These are phyloP conservation scores for Oceanodroma leucorhoa DNA, from an alignment of 2,797 vertebrate species.

Conservation along the genomic window DNA sequence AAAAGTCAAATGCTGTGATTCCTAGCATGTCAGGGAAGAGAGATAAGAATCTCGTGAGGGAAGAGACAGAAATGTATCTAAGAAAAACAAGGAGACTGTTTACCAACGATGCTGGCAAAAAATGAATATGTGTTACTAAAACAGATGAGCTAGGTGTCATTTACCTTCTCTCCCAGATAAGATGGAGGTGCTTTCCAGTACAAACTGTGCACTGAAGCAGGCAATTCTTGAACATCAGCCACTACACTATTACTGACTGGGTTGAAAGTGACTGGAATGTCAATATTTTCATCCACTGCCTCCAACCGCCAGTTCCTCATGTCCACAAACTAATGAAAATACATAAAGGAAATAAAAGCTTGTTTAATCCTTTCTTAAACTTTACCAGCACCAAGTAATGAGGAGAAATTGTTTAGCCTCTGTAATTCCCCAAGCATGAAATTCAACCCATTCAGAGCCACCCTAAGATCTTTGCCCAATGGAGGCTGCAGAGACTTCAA, in stretches of 20 bases:
- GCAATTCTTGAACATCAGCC: conserved; percentile 91
- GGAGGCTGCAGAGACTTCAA: neutral
- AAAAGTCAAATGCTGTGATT: neutral
- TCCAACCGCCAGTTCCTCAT: conserved; percentile 89
- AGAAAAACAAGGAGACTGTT: neutral
- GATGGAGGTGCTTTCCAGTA: conserved; percentile 89
- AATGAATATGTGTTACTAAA: neutral
- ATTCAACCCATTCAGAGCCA: neutral
- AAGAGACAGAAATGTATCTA: neutral
- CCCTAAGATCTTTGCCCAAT: neutral
- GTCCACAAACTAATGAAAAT: conserved; percentile 82
- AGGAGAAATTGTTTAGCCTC: neutral
- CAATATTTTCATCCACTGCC: conserved; percentile 66
- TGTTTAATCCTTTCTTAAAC: neutral
- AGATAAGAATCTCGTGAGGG: neutral
- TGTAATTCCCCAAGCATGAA: neutral
- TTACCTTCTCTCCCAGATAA: conserved; percentile 91
- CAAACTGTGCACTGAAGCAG: conserved; percentile 74
- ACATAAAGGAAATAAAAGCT: neutral
- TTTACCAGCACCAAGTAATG: neutral
- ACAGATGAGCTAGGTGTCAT: neutral
- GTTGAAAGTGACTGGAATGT: conserved; percentile 85
- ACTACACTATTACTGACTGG: conserved; percentile 86
- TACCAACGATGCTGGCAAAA: neutral
- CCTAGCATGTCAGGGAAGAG: neutral